Evolutionary conservation across 2,113 vertebrate genomes (phyloP), one percentile per base, ranked within the genome.

Genomic region (Orcinus orca): DNA sequence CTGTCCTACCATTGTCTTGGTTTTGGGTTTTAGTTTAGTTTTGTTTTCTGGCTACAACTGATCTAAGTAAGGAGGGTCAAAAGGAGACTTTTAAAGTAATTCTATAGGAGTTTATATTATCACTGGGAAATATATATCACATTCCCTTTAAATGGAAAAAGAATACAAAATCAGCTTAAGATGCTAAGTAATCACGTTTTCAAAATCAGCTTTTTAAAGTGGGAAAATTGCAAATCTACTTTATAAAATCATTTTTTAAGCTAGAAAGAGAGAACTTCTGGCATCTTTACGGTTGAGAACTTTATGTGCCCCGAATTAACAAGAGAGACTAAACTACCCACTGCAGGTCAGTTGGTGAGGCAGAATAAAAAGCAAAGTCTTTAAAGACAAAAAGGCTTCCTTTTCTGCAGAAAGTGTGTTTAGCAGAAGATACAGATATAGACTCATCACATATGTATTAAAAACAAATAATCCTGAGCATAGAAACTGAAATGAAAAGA

Each of bases 141-240:
- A 36, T 55, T 80, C 70, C 65, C 47, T 96, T 88, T 76, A 88
- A 73, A 71, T 77, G 33, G 70, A 84, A 95, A 55, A 38, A 76
- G 15, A 82, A 60, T 84, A 92, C 29, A 83, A 93, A 95, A 80
- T 81, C 83, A 80, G 31, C 25, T 92, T 65, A 71, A 38, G 36
- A 93, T 73, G 94, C 60, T 87, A 67, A 74, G 26, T 44, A 80
- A 85, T 79, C 71, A 81, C 4, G 14, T 65, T 80, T 84, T 81
- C 58, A 55, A 68, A 95, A 87, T 70, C 17, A 81, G 58, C 68
- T 96, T 88, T 92, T 74, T 47, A 21, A 92, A 96, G 38, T 58
- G 36, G 29, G 38, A 91, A 60, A 44, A 18, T 60, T 73, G 90
- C 8, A 82, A 67, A 83, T 81, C 10, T 62, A 70, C 18, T 86